Conservation (phyloP, 1,140 invertebrate genomes). For the Drosophila varians region DNA sequence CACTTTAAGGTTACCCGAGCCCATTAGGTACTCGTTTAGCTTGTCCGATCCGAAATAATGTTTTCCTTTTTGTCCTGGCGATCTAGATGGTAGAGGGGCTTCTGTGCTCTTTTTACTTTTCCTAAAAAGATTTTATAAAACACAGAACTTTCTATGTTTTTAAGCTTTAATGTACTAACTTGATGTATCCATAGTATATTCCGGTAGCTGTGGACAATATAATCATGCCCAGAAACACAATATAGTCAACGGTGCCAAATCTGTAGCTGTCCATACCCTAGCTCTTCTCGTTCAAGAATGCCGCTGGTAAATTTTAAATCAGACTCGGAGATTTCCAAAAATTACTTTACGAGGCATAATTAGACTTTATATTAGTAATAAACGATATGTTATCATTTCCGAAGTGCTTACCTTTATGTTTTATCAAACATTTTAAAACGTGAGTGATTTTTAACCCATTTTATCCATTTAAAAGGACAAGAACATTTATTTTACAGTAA, state of each 20-base stretch:
- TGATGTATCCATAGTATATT: constrained; percentile 88
- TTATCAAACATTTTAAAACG: not conserved
- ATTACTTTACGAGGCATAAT: not conserved
- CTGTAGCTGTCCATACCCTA: constrained; percentile 30
- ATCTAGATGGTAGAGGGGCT: not conserved
- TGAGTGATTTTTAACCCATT: not conserved
- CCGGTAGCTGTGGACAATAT: constrained; percentile 88
- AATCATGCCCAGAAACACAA: constrained; percentile 87
- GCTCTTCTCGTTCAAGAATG: constrained; percentile 9
- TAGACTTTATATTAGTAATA: not conserved
- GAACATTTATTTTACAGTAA: not conserved
- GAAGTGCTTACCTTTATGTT: not conserved
- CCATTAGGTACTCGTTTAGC: constrained; percentile 89
- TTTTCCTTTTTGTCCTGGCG: constrained; percentile 5
- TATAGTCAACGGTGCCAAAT: constrained; percentile 85
- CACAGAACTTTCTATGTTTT: too few relatives aligned
- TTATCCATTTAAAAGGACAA: not conserved
- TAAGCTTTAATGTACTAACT: constrained; percentile 33
- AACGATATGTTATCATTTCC: not conserved
- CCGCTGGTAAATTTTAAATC: not conserved
- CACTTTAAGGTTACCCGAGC: constrained; percentile 88
- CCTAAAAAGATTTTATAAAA: constrained; percentile 13
- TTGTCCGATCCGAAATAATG: constrained; percentile 79
- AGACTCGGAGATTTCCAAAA: not conserved
- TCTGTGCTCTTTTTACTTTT: constrained; percentile 34